Evolutionary conservation across 2,888 invertebrate genomes (phyloP).

Genomic region (Dyspetes luteomarginatus): DNA sequence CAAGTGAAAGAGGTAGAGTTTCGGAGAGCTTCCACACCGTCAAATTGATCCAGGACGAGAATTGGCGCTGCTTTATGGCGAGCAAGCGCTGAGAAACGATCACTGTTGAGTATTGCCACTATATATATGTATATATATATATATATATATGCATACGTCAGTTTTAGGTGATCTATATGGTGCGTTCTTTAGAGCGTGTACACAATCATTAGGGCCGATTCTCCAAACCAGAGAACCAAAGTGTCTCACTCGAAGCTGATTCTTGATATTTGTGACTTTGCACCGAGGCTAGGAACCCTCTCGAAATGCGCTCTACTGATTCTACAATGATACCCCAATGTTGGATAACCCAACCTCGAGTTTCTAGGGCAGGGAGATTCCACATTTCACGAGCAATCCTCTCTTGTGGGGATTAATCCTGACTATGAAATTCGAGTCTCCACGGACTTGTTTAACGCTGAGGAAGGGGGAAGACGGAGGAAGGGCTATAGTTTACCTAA

Average conservation of each 20-base stretch:
- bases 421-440: conserved; percentile 5
- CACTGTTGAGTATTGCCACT: background rate
- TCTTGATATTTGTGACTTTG: conserved; percentile 43
- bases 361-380: conserved; percentile 44
- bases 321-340: conserved; percentile 15
- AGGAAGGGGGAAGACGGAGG: too few relatives aligned
- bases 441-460: too few relatives aligned
- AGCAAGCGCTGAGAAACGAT: background rate
- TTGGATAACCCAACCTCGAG: conserved; percentile 41
- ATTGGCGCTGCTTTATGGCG: conserved; percentile 39
- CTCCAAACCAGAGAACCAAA: conserved; percentile 45
- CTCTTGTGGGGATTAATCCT: conserved; percentile 36
- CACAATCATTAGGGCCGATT: background rate
- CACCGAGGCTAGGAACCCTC: conserved; percentile 17
- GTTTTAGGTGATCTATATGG: background rate
- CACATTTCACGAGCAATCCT: conserved; percentile 16
- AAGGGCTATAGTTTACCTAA: too few relatives aligned
- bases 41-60: conserved; percentile 10
- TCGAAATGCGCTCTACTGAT: conserved; percentile 23
- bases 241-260: conserved; percentile 5
- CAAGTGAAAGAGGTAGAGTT: background rate
- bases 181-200: conserved; percentile 1
- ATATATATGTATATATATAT: background rate
- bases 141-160: background rate
- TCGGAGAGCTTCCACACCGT: background rate